phyloP scores from a whole-genome alignment of 2,888 invertebrate genomes.

The Agrochola lychnidis region DNA sequence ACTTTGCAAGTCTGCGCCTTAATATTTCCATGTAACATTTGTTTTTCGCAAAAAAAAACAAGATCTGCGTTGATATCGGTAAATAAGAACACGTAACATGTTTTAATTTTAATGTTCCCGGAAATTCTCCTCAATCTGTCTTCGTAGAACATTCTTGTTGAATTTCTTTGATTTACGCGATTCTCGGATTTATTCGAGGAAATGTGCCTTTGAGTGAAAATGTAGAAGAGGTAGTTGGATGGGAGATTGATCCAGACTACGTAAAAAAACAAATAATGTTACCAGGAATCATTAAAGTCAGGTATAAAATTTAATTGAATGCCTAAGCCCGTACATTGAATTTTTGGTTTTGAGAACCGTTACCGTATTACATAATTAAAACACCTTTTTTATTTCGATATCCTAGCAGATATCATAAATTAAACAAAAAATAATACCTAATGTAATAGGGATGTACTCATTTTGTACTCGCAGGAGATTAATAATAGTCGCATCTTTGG shows the following conservation, averaged over 20 bases:
- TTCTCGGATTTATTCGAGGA: background rate
- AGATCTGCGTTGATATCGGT: background rate
- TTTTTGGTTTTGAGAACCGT: background rate
- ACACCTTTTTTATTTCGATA: background rate
- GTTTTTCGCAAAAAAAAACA: background rate
- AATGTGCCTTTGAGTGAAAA: constrained; percentile 8
- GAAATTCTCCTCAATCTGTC: background rate
- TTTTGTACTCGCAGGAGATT: background rate
- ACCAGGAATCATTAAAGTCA: background rate
- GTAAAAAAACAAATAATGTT: background rate
- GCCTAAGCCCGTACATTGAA: background rate
- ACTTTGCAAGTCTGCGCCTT: too few species aligned
- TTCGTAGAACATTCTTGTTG: background rate
- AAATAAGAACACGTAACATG: background rate
- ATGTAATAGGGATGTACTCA: background rate
- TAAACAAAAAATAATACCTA: too few species aligned
- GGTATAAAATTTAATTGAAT: too few species aligned
- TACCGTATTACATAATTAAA: background rate
- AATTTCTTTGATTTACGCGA: constrained; percentile 1
- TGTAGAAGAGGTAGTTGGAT: background rate
- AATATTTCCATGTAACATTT: background rate
- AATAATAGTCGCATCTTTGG: background rate
- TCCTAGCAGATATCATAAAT: background rate
- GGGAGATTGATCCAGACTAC: background rate
- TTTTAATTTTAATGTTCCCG: background rate